Conservation (phyloP, 2,888 invertebrate genomes). For the Tanytarsus gracilentus region DNA sequence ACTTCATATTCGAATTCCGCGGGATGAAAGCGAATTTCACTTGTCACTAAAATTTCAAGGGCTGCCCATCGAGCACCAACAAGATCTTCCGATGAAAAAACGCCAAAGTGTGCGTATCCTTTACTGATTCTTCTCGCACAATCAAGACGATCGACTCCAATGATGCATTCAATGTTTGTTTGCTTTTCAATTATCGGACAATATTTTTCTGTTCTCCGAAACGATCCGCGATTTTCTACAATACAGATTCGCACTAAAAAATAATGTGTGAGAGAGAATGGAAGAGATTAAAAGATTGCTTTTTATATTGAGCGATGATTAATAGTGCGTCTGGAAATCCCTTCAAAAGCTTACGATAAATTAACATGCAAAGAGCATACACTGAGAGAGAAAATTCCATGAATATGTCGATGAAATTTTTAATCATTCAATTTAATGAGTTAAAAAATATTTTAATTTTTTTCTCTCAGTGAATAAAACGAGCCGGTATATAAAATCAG, state of each 20-base stretch:
- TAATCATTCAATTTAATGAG: too few relatives aligned
- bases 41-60: constrained; percentile 59
- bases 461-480: too few relatives aligned
- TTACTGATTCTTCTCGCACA: constrained; percentile 69
- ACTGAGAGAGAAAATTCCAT: too few relatives aligned
- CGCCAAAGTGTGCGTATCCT: constrained; percentile 73
- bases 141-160: constrained; percentile 66
- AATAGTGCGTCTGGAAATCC: neutral
- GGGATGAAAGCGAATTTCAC: constrained; percentile 51
- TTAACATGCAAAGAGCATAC: too few relatives aligned
- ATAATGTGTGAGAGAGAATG: too few relatives aligned
- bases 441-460: too few relatives aligned
- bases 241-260: constrained; percentile 63
- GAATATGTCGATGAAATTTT: too few relatives aligned
- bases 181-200: constrained; percentile 54
- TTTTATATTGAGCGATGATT: neutral
- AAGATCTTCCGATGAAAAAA: constrained; percentile 76
- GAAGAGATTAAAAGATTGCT: constrained; percentile 1
- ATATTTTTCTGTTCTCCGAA: constrained; percentile 51
- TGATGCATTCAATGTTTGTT: constrained; percentile 59
- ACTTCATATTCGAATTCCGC: constrained; percentile 53
- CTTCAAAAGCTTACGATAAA: too few relatives aligned
- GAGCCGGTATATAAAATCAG: too few relatives aligned
- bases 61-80: constrained; percentile 61
- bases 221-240: constrained; percentile 55